phyloP scores from a whole-genome alignment of 37 sponge, comb jelly and placozoan genomes.

The Bolinopsis microptera region DNA sequence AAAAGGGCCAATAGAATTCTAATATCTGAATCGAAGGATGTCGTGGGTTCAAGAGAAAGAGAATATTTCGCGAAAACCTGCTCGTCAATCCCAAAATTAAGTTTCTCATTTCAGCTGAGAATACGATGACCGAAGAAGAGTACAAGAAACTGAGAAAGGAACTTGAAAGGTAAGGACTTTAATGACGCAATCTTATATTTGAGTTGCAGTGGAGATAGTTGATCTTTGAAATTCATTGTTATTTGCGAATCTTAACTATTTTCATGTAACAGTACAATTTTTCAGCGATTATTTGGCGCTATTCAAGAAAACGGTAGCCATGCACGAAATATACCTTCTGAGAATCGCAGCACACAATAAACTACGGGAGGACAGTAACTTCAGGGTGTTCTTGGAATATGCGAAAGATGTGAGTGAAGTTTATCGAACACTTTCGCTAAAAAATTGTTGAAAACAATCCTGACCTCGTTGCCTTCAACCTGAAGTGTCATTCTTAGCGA shows the following conservation, averaged over 20 bases:
- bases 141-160: slow-evolving; percentile 94
- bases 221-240: background rate
- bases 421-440: background rate
- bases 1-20: too few species aligned
- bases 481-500: background rate
- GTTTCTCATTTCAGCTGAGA: slow-evolving; percentile 82
- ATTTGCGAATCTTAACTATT: background rate
- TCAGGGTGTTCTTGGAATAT: slow-evolving; percentile 89
- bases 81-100: too few species aligned
- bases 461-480: too few species aligned
- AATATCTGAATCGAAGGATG: too few species aligned
- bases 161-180: slow-evolving; percentile 84
- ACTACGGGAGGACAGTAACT: slow-evolving; percentile 83
- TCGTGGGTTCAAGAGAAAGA: too few species aligned
- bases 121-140: slow-evolving; percentile 91
- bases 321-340: slow-evolving; percentile 95
- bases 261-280: background rate
- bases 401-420: slow-evolving; percentile 80
- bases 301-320: slow-evolving; percentile 99
- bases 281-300: slow-evolving; percentile 91
- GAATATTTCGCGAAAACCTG: too few species aligned
- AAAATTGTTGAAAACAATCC: too few species aligned
- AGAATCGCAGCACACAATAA: slow-evolving; percentile 82
- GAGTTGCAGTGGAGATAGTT: too few species aligned
- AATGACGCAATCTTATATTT: too few species aligned